phyloP scores from a whole-genome alignment of 2,113 vertebrate species.

The Sapayoa aenigma region DNA sequence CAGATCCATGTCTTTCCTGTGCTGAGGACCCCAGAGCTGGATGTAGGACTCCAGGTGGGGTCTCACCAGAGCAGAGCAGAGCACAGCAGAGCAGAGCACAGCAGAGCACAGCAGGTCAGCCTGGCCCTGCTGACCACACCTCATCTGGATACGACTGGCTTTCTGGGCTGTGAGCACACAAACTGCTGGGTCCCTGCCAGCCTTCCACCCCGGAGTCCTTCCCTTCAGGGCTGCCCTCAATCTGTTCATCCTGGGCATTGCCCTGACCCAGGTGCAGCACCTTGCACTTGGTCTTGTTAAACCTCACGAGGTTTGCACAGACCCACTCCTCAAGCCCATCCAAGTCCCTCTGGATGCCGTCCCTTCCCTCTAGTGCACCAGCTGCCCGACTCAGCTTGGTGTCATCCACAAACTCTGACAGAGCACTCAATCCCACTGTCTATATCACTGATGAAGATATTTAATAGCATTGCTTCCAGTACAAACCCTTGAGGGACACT shows the following conservation, averaged over 20 bases:
- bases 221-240: background rate
- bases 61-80: background rate
- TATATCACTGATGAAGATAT: background rate
- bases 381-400: fast-evolving
- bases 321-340: background rate
- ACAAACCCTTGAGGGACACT: background rate
- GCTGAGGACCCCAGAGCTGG: background rate
- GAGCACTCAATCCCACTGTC: background rate
- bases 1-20: background rate
- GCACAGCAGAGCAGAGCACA: background rate
- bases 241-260: fast-evolving
- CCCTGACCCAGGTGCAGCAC: background rate
- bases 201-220: background rate
- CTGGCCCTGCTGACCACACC: background rate
- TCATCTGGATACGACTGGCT: fast-evolving
- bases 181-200: fast-evolving
- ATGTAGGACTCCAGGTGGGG: background rate
- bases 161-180: fast-evolving
- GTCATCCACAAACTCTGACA: background rate
- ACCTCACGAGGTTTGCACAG: background rate
- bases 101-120: background rate
- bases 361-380: background rate
- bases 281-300: background rate
- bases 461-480: background rate
- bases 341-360: background rate